These are phyloP conservation scores for Branchellion lobata DNA, from an alignment of 2,888 invertebrate species.

Conservation along the genomic window DNA sequence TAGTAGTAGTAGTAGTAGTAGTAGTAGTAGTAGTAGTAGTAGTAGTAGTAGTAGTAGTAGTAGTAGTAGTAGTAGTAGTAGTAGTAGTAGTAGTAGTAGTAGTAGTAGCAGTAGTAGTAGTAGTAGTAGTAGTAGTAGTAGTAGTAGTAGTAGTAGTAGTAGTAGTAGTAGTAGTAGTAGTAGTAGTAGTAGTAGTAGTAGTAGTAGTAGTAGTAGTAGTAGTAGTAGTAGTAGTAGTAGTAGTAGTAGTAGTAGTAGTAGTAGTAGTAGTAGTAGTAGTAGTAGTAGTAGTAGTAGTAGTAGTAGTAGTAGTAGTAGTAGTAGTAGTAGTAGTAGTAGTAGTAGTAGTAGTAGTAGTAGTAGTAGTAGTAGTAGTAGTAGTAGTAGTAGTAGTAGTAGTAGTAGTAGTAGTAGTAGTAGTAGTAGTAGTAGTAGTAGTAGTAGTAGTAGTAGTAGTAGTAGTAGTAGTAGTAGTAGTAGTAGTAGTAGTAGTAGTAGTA, in stretches of 20 bases:
- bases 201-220: slow-evolving; percentile 13
- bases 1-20: slow-evolving; percentile 28
- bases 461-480: slow-evolving; percentile 15
- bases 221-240: not conserved
- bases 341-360: slow-evolving; percentile 39
- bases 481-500: too few species aligned
- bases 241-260: slow-evolving; percentile 41
- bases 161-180: slow-evolving; percentile 31
- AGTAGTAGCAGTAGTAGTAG: slow-evolving; percentile 24
- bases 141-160: slow-evolving; percentile 16
- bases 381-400: slow-evolving; percentile 32
- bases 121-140: slow-evolving; percentile 28
- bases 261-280: slow-evolving; percentile 45
- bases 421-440: slow-evolving; percentile 32
- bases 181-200: slow-evolving; percentile 16
- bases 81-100: slow-evolving; percentile 22
- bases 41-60: slow-evolving; percentile 35
- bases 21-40: slow-evolving; percentile 40
- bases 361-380: slow-evolving; percentile 7
- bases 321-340: slow-evolving; percentile 48
- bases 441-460: slow-evolving; percentile 22
- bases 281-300: slow-evolving; percentile 50
- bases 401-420: slow-evolving; percentile 40
- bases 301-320: slow-evolving; percentile 50
- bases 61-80: slow-evolving; percentile 16